Evolutionary conservation across 1,140 invertebrate genomes (phyloP), one percentile per base, ranked within the genome.

Genomic region (Lucilia sericata): DNA sequence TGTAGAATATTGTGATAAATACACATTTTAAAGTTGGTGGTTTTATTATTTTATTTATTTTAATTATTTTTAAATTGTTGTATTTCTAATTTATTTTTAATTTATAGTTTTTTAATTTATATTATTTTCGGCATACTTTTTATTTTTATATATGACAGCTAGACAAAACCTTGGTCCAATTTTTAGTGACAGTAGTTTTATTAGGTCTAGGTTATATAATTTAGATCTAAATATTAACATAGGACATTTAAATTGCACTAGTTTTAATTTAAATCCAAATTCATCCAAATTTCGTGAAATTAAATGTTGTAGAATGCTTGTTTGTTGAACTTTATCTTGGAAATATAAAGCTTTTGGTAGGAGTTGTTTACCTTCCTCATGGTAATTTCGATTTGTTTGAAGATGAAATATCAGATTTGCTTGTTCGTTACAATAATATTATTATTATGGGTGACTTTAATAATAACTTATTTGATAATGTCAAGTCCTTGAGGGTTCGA

Each of bases 401-500:
- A 30, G 30, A 34, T 9, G 3, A 75, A 21, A 10, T 74, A 74
- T 74, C 65, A 5, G 74, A 75, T 75, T 75, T 75, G 10, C 7
- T 75, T 34, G 30, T 75, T 34, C 13, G 30, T 25, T 75, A 75
- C 30, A 5, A 10, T 14, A 34, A 75, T 34, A 34, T 75, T 75
- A 12, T 75, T 1, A 34, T 75, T 34, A 75, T 75, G 74, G 74
- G 74, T 25, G 74, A 75, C 13, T 75, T 75, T 75, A 75, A 75
- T 34, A 75, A 75, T 14, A 75, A 34, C 21, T 34, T 75, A 3
- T 75, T 75, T 75, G 21, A 75, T 30, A 13, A 12, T 12, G 5
- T 14, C 10, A 75, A 75, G 30, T 75, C 74, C 3, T 14, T 75
- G 10, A 25, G 25, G 9, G 25, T 75, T 13, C 30, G 8, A 12